phyloP scores from a whole-genome alignment of 2,113 vertebrate genomes.

The Nymphicus hollandicus region DNA sequence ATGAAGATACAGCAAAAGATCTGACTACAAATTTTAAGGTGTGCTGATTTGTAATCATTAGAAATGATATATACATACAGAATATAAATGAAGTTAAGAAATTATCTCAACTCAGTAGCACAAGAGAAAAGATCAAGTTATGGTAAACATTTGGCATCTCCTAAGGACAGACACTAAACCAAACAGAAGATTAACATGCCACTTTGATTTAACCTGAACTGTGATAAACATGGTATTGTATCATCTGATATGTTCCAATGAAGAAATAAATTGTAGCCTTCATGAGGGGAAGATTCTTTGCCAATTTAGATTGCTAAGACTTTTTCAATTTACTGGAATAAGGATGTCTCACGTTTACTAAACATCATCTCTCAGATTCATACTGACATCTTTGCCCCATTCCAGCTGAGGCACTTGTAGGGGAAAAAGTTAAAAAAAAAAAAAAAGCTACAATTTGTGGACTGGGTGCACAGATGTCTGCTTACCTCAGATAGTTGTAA shows the following conservation, averaged over 20 bases:
- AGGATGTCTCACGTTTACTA: accelerated
- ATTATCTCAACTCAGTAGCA: not conserved
- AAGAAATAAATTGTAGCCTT: not conserved
- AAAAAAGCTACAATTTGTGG: not conserved
- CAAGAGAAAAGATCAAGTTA: not conserved
- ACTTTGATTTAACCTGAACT: not conserved
- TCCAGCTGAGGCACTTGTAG: accelerated
- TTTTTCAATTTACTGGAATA: not conserved
- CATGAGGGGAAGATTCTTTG: not conserved
- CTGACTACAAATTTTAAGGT: not conserved
- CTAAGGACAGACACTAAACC: not conserved
- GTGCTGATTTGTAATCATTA: not conserved
- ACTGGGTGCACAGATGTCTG: not conserved
- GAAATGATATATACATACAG: not conserved
- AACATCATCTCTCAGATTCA: not conserved
- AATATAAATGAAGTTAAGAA: not conserved
- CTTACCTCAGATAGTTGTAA: not conserved
- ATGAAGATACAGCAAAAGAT: not conserved
- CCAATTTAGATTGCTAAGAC: not conserved
- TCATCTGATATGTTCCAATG: not conserved
- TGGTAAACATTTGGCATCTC: not conserved
- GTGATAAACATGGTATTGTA: accelerated
- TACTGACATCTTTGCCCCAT: not conserved
- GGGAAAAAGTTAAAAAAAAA: not conserved
- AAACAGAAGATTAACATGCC: not conserved